These are phyloP conservation scores for Corythornis madagascariensis DNA, from an alignment of 2,113 vertebrate genomes.

Conservation along the genomic window DNA sequence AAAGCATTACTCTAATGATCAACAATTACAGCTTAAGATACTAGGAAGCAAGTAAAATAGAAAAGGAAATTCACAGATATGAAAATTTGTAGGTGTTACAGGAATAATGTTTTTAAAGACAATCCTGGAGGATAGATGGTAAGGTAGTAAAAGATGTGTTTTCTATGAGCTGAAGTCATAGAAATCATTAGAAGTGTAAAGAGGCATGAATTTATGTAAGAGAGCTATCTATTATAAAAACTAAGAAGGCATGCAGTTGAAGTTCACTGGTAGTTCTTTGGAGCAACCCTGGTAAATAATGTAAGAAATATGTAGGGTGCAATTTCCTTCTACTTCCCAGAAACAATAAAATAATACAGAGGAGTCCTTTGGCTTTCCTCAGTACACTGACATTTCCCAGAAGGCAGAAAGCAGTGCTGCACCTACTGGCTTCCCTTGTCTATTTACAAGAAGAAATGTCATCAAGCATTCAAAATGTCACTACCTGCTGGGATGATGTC, in stretches of 20 bases:
- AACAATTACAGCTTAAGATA: background rate
- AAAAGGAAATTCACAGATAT: background rate
- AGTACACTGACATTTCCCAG: constrained; percentile 68
- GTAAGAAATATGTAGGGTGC: background rate
- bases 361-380: constrained; percentile 34
- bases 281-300: background rate
- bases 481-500: constrained; percentile 63
- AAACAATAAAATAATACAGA: constrained; percentile 40
- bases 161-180: background rate
- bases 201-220: constrained; percentile 27
- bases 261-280: constrained; percentile 35
- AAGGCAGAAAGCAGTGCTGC: constrained; percentile 61
- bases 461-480: constrained; percentile 76
- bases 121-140: background rate
- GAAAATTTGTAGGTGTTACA: background rate
- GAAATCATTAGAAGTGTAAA: background rate
- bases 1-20: background rate
- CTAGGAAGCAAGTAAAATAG: background rate
- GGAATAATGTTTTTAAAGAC: background rate
- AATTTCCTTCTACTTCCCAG: constrained; percentile 25
- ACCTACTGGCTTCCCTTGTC: constrained; percentile 59
- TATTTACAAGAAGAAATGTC: constrained; percentile 75
- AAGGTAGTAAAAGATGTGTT: background rate
- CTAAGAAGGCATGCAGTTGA: background rate
- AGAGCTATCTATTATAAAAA: constrained; percentile 37